phyloP scores from a whole-genome alignment of 2,797 vertebrate species.

The Enteromius paludinosus region DNA sequence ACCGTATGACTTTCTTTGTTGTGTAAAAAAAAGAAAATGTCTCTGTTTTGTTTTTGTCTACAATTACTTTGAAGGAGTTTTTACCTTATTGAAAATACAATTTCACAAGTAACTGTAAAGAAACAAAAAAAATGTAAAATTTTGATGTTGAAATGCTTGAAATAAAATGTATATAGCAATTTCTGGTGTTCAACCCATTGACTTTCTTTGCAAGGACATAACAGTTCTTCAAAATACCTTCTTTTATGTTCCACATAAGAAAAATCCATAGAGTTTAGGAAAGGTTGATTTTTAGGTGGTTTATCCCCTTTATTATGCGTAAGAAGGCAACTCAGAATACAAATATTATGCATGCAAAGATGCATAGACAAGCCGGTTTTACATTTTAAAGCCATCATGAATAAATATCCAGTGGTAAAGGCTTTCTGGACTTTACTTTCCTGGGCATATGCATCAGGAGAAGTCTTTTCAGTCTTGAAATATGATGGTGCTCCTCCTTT shows the following conservation, averaged over 20 bases:
- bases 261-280: not conserved
- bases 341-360: not conserved
- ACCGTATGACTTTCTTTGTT: not conserved
- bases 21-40: not conserved
- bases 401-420: constrained; percentile 33
- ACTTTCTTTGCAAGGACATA: not conserved
- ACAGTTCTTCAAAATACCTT: not conserved
- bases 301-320: not conserved
- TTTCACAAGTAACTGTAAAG: not conserved
- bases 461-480: constrained; percentile 43
- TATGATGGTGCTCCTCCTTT: constrained; percentile 39
- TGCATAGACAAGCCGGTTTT: not conserved
- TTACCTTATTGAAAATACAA: not conserved
- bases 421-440: constrained; percentile 4
- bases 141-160: not conserved
- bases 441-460: constrained; percentile 14
- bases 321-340: not conserved
- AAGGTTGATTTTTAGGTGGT: not conserved
- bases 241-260: not conserved
- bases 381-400: constrained; percentile 1
- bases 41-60: not conserved
- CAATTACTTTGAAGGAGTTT: not conserved
- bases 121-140: not conserved
- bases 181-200: not conserved
- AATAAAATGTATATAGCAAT: not conserved